Base-by-base conservation (phyloP, 23 tunicate genomes). In the Trididemnum miniatum region DNA sequence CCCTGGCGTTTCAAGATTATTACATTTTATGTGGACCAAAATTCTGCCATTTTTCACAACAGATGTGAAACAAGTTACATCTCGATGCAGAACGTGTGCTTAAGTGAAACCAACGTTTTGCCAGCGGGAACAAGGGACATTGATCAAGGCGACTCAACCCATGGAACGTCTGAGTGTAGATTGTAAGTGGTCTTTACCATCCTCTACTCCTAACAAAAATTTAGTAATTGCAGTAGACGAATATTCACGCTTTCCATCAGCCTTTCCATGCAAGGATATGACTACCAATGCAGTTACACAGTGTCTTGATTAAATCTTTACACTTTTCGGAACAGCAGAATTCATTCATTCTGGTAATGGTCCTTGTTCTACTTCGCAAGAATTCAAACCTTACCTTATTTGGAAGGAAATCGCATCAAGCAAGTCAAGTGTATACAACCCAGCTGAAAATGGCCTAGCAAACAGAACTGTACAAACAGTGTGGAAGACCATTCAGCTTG, bases 81-180 rank as follows among this genome's bases (percentile, higher is more conserved):
- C 60, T 22, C 29, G 27, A 20, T 74, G 80, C 28, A 28, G 29
- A 24, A 40, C 24, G 5, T 74, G 80, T 39, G 31, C 59, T 23
- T 18, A 36, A 22, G 18, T 39, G 20, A 74, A 74, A 74, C 60
- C 80, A 3, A 5, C 12, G 26, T 74, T 74, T 38, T 36, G 3
- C 38, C 7, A 25, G 12, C 24, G 12, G 2, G 26, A 54, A 4
- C 38, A 57, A 31, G 38, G 44, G 4, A 18, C 36, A 2, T 20
- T 78, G 3, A 74, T 74, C 80, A 74, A 74, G 25, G 80, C 80
- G 31, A 74, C 29, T 4, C 59, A 24, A 4, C 80, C 80, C 60
- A 37, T 74, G 59, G 80, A 74, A 37, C 25, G 62, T 7, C 22
- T 74, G 4, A 74, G 62, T 74, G 38, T 74, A 4, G 80, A 74